Evolutionary conservation across 2,113 vertebrate species (phyloP).

Genomic region (Antechinus stuartii): DNA sequence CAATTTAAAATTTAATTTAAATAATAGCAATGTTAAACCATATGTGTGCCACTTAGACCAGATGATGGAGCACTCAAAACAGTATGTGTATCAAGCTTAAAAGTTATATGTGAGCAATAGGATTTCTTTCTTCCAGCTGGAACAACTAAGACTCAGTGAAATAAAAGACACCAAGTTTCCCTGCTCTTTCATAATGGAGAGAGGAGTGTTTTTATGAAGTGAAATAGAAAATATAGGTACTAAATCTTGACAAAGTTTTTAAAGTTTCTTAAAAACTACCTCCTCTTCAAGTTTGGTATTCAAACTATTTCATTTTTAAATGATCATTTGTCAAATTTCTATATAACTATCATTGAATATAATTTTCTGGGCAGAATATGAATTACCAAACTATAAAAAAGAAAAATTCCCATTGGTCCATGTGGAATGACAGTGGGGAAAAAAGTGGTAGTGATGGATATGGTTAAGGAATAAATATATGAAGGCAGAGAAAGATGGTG

Average conservation of each 20-base stretch:
- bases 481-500: too few species aligned
- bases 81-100: background rate
- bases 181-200: background rate
- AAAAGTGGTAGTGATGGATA: background rate
- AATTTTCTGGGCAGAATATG: fast-evolving
- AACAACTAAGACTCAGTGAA: background rate
- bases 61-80: background rate
- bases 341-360: too few species aligned
- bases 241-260: background rate
- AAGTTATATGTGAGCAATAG: background rate
- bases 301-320: background rate
- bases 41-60: background rate
- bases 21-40: background rate
- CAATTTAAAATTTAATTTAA: background rate
- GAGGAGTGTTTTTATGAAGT: background rate
- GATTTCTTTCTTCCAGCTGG: background rate
- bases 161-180: background rate
- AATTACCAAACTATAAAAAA: background rate
- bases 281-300: background rate
- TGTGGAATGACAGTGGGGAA: background rate
- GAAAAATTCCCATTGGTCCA: background rate
- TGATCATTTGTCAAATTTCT: fast-evolving
- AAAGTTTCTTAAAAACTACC: background rate
- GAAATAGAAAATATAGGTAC: background rate
- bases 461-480: background rate